Evolutionary conservation across 2,888 invertebrate species (phyloP).

Genomic region (Silvanus unidentatus): DNA sequence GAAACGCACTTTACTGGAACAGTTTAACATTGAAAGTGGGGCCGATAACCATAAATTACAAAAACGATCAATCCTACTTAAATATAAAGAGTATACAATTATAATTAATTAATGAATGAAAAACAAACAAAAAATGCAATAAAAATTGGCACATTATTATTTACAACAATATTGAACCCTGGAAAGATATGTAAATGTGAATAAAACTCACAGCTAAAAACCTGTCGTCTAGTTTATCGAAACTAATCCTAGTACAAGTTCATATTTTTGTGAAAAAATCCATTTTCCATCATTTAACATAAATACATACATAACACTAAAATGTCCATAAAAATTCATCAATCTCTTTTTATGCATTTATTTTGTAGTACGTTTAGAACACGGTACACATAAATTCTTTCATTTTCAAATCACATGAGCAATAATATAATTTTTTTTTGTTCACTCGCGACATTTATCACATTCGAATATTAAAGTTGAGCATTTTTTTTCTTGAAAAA

Average conservation of each 20-base stretch:
- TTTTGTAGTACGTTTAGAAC: conserved; percentile 15
- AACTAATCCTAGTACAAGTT: conserved; percentile 16
- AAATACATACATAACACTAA: conserved; percentile 35
- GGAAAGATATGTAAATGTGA: conserved; percentile 48
- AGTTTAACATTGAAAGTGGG: too few species aligned
- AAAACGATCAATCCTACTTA: conserved; percentile 9
- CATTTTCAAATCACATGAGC: conserved; percentile 28
- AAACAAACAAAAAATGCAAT: conserved; percentile 10
- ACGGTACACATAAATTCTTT: conserved; percentile 16
- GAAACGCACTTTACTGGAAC: too few species aligned
- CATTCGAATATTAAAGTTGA: conserved; percentile 6
- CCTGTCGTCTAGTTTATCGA: conserved; percentile 25
- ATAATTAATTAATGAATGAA: too few species aligned
- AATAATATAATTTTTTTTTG: conserved; percentile 13
- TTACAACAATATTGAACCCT: conserved; percentile 46
- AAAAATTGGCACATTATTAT: conserved; percentile 47
- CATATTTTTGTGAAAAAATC: conserved; percentile 15
- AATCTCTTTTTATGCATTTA: conserved; percentile 5
- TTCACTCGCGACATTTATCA: conserved; percentile 18
- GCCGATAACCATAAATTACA: conserved; percentile 3
- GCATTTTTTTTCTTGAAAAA: too few species aligned
- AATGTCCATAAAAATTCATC: conserved; percentile 3
- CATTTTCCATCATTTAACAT: conserved; percentile 24
- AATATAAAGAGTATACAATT: too few species aligned
- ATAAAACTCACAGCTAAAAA: conserved; percentile 36